A percentile compares a stretch with the other conserved stretches of the same genome.
These are phyloP conservation scores for Sphaerodactylus townsendi DNA, from an alignment of 2,113 vertebrate genomes.

Conservation along the genomic window DNA sequence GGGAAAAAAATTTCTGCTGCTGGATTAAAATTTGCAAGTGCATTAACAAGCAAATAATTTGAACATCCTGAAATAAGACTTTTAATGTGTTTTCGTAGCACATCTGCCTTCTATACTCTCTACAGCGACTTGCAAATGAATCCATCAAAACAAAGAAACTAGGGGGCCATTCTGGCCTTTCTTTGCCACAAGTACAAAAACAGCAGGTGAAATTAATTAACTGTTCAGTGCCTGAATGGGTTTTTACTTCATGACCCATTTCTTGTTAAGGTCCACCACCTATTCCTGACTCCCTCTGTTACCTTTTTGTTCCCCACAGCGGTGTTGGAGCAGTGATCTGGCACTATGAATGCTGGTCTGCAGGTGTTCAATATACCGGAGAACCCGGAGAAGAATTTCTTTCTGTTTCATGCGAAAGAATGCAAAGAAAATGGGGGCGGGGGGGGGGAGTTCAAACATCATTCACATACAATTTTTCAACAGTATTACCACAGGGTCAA, in stretches of 20 bases:
- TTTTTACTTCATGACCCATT: not conserved
- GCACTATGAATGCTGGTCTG: conserved; percentile 48
- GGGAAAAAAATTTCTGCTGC: not conserved
- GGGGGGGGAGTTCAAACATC: not conserved
- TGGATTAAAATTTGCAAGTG: not conserved
- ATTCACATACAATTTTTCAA: no score
- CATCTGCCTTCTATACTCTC: not conserved
- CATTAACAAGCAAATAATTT: not conserved
- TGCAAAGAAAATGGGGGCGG: not conserved
- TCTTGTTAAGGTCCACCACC: not conserved
- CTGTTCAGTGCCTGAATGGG: not conserved
- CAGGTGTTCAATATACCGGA: conserved; percentile 64
- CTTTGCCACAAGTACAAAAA: not conserved
- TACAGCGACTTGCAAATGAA: not conserved
- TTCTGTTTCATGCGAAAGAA: conserved; percentile 53
- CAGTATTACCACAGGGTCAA: not conserved
- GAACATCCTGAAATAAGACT: not conserved
- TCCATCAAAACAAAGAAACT: not conserved
- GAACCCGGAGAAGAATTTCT: conserved; percentile 56
- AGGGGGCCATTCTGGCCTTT: not conserved
- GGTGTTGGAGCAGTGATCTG: conserved; percentile 40
- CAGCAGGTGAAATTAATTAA: not conserved
- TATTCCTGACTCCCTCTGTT: not conserved
- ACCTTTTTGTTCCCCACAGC: not conserved
- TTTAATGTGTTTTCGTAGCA: not conserved